A percentile compares a stretch with the other conserved stretches of the same genome.
phyloP scores from a whole-genome alignment of 2,113 vertebrate species.

The Callospermophilus lateralis region DNA sequence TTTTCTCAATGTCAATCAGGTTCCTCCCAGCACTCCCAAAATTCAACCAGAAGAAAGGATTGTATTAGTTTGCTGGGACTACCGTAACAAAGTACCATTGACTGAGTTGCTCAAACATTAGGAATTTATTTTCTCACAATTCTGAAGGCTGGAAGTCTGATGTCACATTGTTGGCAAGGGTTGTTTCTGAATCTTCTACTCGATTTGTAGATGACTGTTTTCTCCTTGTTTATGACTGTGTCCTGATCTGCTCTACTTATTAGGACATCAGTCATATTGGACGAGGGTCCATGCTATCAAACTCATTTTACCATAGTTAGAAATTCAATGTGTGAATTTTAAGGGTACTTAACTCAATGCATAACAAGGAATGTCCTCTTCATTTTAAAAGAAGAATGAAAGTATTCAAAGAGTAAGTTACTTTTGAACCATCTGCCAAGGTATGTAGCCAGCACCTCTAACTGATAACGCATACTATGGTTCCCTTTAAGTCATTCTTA shows the following conservation, averaged over 20 bases:
- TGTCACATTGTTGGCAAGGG: not conserved
- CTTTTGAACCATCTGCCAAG: not conserved
- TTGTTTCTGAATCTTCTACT: not conserved
- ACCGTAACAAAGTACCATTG: not conserved
- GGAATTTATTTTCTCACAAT: not conserved
- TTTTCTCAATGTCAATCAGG: not conserved
- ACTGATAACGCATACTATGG: not conserved
- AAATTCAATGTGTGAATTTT: not conserved
- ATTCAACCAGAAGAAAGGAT: not conserved
- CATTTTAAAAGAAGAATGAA: not conserved
- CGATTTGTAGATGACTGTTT: not conserved
- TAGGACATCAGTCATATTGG: not conserved
- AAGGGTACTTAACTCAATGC: not conserved
- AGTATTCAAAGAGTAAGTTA: not conserved
- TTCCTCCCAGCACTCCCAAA: not conserved
- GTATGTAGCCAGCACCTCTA: not conserved
- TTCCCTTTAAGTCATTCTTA: slow-evolving; percentile 26
- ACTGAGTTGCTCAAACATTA: not conserved
- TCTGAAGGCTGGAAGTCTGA: not conserved
- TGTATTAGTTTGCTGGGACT: not conserved
- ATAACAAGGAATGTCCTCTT: not conserved
- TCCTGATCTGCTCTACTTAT: not conserved
- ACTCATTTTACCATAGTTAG: slow-evolving; percentile 22
- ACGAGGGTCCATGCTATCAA: not conserved
- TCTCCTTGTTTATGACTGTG: not conserved